Evolutionary conservation across 2,113 vertebrate genomes (phyloP).

Genomic region (Bos indicus): DNA sequence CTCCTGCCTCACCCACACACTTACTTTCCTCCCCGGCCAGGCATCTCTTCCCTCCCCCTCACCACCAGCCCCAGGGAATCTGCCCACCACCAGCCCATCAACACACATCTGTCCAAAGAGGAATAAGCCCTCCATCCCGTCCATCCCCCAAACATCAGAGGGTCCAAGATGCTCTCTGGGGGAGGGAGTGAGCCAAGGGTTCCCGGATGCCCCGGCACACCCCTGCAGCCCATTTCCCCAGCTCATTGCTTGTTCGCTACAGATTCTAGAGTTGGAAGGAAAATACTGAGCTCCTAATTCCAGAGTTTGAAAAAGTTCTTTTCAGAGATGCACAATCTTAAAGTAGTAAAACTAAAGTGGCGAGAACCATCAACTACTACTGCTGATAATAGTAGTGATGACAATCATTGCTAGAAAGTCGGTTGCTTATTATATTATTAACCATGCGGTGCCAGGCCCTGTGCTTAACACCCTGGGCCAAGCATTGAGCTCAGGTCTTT

Average conservation of each 20-base stretch:
- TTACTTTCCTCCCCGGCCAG: neutral
- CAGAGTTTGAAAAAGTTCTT: neutral
- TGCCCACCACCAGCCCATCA: neutral
- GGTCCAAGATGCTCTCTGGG: no score
- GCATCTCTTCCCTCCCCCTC: neutral
- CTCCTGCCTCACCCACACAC: neutral
- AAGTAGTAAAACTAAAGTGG: neutral
- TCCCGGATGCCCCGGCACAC: neutral
- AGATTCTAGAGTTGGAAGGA: neutral
- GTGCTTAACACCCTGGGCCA: fast-evolving
- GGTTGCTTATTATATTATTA: fast-evolving
- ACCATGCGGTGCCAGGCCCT: neutral
- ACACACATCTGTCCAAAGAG: neutral
- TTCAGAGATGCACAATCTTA: neutral
- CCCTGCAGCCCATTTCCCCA: neutral
- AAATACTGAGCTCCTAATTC: neutral
- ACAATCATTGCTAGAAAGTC: neutral
- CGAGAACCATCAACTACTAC: neutral
- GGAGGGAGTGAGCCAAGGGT: neutral
- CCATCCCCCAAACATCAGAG: fast-evolving
- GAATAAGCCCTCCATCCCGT: fast-evolving
- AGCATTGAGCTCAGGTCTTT: neutral
- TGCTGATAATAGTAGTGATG: fast-evolving
- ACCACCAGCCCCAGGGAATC: neutral
- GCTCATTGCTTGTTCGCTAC: neutral